These are phyloP conservation scores for Entomyzon cyanotis DNA, from an alignment of 2,113 vertebrate genomes.

Conservation along the genomic window DNA sequence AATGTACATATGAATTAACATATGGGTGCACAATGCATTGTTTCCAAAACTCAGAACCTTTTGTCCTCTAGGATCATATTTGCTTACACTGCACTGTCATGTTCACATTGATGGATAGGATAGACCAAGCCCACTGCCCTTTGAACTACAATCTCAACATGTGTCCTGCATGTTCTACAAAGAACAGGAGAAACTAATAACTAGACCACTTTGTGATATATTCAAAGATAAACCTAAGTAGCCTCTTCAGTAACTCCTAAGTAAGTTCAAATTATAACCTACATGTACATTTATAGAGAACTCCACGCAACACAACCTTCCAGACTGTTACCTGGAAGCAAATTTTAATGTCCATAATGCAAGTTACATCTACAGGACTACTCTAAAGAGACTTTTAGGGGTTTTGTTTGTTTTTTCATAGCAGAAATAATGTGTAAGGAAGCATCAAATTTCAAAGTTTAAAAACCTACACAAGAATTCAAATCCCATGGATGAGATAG, in stretches of 20 bases:
- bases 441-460: background rate
- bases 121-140: background rate
- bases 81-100: background rate
- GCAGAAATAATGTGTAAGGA: background rate
- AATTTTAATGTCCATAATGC: background rate
- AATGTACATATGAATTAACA: background rate
- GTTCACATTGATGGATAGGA: background rate
- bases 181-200: background rate
- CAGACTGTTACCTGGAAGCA: background rate
- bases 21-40: background rate
- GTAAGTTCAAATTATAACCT: background rate
- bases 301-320: background rate
- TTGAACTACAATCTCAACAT: background rate
- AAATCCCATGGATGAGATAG: background rate
- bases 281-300: background rate
- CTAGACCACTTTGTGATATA: background rate
- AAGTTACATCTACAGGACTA: background rate
- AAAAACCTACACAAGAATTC: background rate
- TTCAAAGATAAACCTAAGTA: background rate
- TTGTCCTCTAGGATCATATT: background rate
- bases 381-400: background rate
- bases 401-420: background rate
- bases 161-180: background rate
- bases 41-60: background rate
- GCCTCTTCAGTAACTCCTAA: background rate